These are phyloP conservation scores for Etheostoma cragini DNA, from an alignment of 2,113 vertebrate genomes.

Conservation along the genomic window DNA sequence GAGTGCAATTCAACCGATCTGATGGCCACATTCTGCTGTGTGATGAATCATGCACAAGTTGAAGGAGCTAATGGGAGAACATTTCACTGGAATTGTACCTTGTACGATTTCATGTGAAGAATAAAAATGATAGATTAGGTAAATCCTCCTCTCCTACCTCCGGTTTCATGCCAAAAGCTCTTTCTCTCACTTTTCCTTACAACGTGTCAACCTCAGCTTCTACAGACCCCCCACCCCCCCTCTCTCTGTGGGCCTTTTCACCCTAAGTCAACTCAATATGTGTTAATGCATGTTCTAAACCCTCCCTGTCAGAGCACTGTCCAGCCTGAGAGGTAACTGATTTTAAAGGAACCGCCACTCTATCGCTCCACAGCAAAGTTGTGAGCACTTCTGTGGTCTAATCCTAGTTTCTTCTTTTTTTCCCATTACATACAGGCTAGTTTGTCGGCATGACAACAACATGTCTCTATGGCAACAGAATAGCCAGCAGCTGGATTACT, in stretches of 20 bases:
- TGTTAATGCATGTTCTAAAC: conserved; percentile 39
- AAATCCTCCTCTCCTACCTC: conserved; percentile 39
- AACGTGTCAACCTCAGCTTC: conserved; percentile 42
- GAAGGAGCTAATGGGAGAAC: too few species aligned
- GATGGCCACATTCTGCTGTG: too few species aligned
- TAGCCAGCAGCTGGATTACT: conserved; percentile 51
- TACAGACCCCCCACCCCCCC: not conserved
- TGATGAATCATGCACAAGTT: too few species aligned
- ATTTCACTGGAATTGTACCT: too few species aligned
- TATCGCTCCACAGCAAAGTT: conserved; percentile 24
- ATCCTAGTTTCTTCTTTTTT: conserved; percentile 27
- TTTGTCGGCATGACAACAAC: conserved; percentile 77
- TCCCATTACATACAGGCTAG: conserved; percentile 37
- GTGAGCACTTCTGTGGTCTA: conserved; percentile 33
- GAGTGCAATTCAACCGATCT: too few species aligned
- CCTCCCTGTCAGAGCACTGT: conserved; percentile 14
- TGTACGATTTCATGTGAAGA: too few species aligned
- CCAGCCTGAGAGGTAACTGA: conserved; percentile 38
- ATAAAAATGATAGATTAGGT: not conserved
- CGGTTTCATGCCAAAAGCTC: conserved; percentile 39
- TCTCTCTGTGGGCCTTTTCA: conserved; percentile 29
- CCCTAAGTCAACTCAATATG: conserved; percentile 36
- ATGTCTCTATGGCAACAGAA: conserved; percentile 77
- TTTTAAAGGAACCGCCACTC: conserved; percentile 45
- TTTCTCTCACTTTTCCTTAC: conserved; percentile 33